Evolutionary conservation across 2,113 vertebrate genomes (phyloP).

Genomic region (Centrocercus urophasianus): DNA sequence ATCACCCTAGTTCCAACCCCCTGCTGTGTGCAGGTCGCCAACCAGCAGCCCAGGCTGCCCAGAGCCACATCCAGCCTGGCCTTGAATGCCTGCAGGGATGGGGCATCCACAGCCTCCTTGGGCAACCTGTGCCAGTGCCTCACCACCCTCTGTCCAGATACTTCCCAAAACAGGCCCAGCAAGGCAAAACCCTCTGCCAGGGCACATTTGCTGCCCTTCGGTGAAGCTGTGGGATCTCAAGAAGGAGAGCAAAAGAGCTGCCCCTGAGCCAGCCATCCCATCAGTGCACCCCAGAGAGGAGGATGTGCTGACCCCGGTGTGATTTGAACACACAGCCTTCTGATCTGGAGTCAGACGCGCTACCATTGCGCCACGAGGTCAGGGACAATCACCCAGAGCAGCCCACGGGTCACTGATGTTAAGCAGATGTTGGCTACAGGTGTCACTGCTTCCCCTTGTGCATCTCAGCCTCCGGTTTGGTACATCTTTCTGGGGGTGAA

Average conservation of each 20-base stretch:
- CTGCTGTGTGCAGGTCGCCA: too few species aligned
- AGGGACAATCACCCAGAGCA: background rate
- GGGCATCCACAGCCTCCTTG: too few species aligned
- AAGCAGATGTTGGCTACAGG: background rate
- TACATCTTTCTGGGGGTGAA: background rate
- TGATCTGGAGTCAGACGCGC: conserved; percentile 69
- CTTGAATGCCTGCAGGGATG: too few species aligned
- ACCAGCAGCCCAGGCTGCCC: too few species aligned
- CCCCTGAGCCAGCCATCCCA: fast-evolving
- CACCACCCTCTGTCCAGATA: too few species aligned
- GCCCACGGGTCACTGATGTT: fast-evolving
- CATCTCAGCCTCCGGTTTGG: fast-evolving
- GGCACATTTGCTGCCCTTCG: background rate
- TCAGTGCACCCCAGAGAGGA: fast-evolving
- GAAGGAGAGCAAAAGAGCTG: fast-evolving
- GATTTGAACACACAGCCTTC: conserved; percentile 72
- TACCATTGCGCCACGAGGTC: conserved; percentile 65
- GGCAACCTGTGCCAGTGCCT: too few species aligned
- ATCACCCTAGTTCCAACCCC: too few species aligned
- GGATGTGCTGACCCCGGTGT: conserved; percentile 36
- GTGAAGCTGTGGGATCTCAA: background rate
- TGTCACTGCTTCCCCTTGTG: too few species aligned
- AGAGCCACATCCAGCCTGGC: too few species aligned
- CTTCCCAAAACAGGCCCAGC: background rate
- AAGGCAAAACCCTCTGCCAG: background rate